A percentile compares a stretch with the other conserved stretches of the same genome.
Conservation (phyloP, 2,888 invertebrate genomes). For the Lottia scabra region DNA sequence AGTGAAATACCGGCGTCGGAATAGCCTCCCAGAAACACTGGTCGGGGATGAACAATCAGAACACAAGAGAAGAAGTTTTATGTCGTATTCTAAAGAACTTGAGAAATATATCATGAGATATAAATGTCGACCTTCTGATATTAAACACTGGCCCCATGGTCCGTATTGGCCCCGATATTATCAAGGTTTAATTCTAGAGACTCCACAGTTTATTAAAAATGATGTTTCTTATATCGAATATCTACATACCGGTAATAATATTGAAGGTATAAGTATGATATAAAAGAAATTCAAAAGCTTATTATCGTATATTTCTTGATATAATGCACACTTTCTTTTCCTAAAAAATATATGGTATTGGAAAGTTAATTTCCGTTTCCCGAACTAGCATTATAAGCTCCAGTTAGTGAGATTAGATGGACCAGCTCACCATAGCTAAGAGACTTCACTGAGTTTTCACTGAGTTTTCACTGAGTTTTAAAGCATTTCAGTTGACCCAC, state of each 20-base stretch:
- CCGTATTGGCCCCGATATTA: conserved; percentile 62
- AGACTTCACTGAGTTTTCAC: too few species aligned
- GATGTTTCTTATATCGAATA: conserved; percentile 41
- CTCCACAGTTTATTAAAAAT: conserved; percentile 44
- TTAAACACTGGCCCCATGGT: conserved; percentile 65
- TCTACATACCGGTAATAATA: conserved; percentile 19
- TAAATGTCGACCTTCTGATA: conserved; percentile 59
- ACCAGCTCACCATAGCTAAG: too few species aligned
- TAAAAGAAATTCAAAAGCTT: too few species aligned
- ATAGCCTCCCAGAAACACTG: background rate
- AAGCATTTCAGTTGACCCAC: too few species aligned
- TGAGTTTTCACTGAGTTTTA: too few species aligned
- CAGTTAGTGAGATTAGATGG: too few species aligned
- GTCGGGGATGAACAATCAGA: background rate
- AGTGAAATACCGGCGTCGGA: background rate
- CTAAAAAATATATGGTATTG: too few species aligned
- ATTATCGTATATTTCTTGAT: too few species aligned
- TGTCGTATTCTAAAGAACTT: conserved; percentile 54
- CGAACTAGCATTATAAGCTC: too few species aligned
- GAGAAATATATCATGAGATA: conserved; percentile 59
- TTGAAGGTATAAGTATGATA: too few species aligned
- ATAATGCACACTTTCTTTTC: too few species aligned
- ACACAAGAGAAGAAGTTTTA: background rate
- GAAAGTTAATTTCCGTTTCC: too few species aligned
- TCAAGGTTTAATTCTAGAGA: conserved; percentile 50